A percentile compares a stretch with the other conserved stretches of the same genome.
These are phyloP conservation scores for Atherix ibis DNA, from an alignment of 2,888 invertebrate genomes.

Conservation along the genomic window DNA sequence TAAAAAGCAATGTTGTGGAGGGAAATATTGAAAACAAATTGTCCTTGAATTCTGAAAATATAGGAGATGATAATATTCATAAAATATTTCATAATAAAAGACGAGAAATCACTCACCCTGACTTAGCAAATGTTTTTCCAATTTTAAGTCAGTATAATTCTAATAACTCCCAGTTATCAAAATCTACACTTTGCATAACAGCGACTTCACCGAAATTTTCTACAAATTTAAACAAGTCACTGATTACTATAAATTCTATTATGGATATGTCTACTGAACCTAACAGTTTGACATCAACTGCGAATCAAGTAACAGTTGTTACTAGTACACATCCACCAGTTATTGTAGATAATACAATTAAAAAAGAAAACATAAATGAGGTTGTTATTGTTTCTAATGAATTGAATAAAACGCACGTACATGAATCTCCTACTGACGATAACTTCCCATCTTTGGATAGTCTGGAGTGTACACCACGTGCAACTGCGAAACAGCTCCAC, in stretches of 20 bases:
- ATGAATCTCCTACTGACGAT: constrained; percentile 60
- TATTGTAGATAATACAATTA: constrained; percentile 42
- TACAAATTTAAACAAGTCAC: constrained; percentile 14
- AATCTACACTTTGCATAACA: constrained; percentile 11
- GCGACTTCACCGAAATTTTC: constrained; percentile 6
- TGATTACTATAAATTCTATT: constrained; percentile 17
- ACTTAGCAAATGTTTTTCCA: constrained; percentile 14
- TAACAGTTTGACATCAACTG: constrained; percentile 55
- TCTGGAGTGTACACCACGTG: constrained; percentile 39
- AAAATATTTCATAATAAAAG: background rate
- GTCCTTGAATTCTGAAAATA: constrained; percentile 7
- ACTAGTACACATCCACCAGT: constrained; percentile 68
- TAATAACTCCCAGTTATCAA: constrained; percentile 12
- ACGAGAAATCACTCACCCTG: constrained; percentile 8
- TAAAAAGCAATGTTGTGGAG: background rate
- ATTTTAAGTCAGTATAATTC: constrained; percentile 22
- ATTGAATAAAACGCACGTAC: constrained; percentile 46
- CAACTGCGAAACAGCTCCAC: constrained; percentile 9
- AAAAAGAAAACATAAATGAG: constrained; percentile 34
- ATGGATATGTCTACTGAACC: constrained; percentile 40
- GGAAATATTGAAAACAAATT: background rate
- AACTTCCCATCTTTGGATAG: constrained; percentile 64
- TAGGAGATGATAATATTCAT: constrained; percentile 11
- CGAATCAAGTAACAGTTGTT: constrained; percentile 68
- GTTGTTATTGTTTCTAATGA: constrained; percentile 72